Percentiles rank a stretch among this genome's conserved stretches.
phyloP scores from a whole-genome alignment of 2,113 vertebrate species.

The Syngnathus scovelli region DNA sequence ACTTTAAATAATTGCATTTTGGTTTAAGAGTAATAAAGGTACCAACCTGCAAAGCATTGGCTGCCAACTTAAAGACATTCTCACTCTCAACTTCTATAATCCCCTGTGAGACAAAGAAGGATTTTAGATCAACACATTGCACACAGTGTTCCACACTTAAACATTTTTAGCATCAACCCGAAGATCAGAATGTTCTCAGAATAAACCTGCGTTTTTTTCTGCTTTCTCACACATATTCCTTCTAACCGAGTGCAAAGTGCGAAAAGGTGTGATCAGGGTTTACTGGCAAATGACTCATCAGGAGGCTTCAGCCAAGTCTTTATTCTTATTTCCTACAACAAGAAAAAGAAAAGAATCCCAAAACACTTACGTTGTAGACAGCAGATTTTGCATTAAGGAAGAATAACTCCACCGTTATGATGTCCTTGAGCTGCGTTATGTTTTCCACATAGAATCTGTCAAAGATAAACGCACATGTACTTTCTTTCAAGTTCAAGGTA shows the following conservation, averaged over 20 bases:
- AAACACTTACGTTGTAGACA: conserved; percentile 85
- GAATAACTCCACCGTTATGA: conserved; percentile 93
- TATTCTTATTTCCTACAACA: conserved; percentile 9
- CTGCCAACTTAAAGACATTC: conserved; percentile 93
- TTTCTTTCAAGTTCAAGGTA: background rate
- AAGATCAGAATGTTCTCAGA: conserved; percentile 26
- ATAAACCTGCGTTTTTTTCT: conserved; percentile 22
- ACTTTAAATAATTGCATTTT: conserved; percentile 4
- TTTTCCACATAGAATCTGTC: conserved; percentile 95
- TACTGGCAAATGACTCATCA: conserved; percentile 53
- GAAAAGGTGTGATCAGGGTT: conserved; percentile 28
- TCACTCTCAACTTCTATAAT: conserved; percentile 96
- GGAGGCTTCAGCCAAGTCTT: background rate
- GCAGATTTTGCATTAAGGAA: conserved; percentile 96
- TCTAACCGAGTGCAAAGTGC: conserved; percentile 38
- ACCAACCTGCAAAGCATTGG: conserved; percentile 92
- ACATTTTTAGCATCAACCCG: conserved; percentile 25
- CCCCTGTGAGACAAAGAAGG: conserved; percentile 71
- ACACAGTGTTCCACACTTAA: conserved; percentile 11
- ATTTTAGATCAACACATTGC: conserved; percentile 9
- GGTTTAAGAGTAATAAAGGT: conserved; percentile 10
- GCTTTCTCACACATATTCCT: conserved; percentile 38
- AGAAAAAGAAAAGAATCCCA: background rate
- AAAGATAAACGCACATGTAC: conserved; percentile 14
- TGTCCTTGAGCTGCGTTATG: conserved; percentile 94